Base-by-base conservation (phyloP, 64 coral and sea anemone genomes). In the Montipora capricornis region DNA sequence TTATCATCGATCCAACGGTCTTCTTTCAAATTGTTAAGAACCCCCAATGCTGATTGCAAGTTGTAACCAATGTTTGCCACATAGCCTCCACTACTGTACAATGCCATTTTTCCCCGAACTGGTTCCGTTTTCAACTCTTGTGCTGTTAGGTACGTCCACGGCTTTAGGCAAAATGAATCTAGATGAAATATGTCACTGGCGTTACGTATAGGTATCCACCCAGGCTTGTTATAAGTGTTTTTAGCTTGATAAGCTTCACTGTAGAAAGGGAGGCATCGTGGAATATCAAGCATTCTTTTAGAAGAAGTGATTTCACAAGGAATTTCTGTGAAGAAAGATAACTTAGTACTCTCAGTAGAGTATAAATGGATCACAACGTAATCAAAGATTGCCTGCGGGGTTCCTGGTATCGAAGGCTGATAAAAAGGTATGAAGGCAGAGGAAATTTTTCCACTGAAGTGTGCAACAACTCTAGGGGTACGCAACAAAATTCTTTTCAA, bases 61-160 rank as follows among this genome's bases (percentile, higher is more conserved):
- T 91, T 94, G 76, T 94, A 96, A 69, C 95, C 95, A 5, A 96
- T 58, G 80, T 93, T 92, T 52, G 91, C 95, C 16, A 96, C 91
- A 64, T 83, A 96, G 4, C 95, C 95, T 48, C 95, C 91, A 13
- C 91, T 92, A 52, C 79, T 45, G n/a, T 94, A 96, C 0, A 46
- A 13, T 20, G 88, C 55, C 47, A 82, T 75, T 49, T 45, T 51
- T 5, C 95, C 95, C 20, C 24, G 57, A 37, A 94, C 57, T 64
- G 91, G 88, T 2, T 79, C 48, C 16, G 80, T 75, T 9, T 82
- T 68, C 10, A 96, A 68, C 4, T 14, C 26, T 45, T 93, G 53
- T n/a, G 66, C 77, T 20, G 68, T 79, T 49, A 19, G 49, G 46
- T 94, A 94, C 44, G 88, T 85, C 95, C 95, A 96, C 29, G 95